A percentile compares a stretch with the other conserved stretches of the same genome.
Evolutionary conservation across 1,140 invertebrate species (phyloP).

Genomic region (Chlorops oryzae): DNA sequence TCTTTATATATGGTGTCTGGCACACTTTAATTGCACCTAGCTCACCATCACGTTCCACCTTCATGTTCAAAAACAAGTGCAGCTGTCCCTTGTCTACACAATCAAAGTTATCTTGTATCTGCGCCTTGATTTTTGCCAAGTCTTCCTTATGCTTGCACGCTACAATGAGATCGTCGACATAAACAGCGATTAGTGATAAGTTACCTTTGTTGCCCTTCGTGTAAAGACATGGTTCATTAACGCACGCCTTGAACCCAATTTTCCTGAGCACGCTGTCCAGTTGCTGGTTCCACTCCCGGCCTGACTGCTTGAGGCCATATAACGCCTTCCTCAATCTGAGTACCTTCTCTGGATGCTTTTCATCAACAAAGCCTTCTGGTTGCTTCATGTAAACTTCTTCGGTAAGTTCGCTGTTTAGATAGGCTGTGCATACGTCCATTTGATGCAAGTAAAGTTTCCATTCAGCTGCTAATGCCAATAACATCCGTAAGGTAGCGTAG

Average conservation of each 20-base stretch:
- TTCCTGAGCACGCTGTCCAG: too few species aligned
- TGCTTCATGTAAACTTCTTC: slow-evolving; percentile 29
- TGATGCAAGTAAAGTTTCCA: slow-evolving; percentile 30
- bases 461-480: slow-evolving; percentile 31
- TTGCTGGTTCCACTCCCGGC: slow-evolving; percentile 12
- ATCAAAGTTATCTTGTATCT: slow-evolving; percentile 20
- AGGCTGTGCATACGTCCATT: slow-evolving; percentile 47
- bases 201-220: too few species aligned
- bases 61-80: slow-evolving; percentile 32
- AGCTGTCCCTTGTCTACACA: slow-evolving; percentile 22
- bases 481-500: slow-evolving; percentile 30
- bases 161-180: too few species aligned
- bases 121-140: slow-evolving; percentile 1
- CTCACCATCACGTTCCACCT: slow-evolving; percentile 22
- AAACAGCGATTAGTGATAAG: too few species aligned
- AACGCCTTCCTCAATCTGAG: slow-evolving; percentile 15
- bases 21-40: slow-evolving; percentile 8
- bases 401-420: slow-evolving; percentile 45
- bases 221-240: too few species aligned
- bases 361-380: slow-evolving; percentile 9
- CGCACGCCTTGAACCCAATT: too few species aligned
- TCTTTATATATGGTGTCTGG: slow-evolving; percentile 12
- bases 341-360: slow-evolving; percentile 5
- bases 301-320: slow-evolving; percentile 15
- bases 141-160: slow-evolving; percentile 6